Evolutionary conservation across 64 coral and sea anemone genomes (phyloP).

Genomic region (Porites lutea): DNA sequence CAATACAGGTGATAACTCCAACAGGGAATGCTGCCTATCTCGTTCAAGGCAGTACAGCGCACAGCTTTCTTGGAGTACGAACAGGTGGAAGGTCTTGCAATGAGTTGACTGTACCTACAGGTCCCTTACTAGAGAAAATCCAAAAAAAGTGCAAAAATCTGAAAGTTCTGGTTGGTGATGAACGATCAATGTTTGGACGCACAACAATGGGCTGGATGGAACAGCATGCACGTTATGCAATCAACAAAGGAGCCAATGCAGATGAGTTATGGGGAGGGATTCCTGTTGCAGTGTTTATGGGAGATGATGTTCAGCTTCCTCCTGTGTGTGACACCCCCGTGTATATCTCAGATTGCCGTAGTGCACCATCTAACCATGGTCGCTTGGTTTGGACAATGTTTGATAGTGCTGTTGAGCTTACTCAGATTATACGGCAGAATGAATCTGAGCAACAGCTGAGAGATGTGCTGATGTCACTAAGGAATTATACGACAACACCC

Average conservation of each 20-base stretch:
- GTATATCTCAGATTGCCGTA: conserved; percentile 22
- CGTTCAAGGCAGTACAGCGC: not conserved
- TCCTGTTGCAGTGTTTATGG: conserved; percentile 33
- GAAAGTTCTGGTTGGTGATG: conserved; percentile 43
- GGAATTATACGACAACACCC: conserved; percentile 30
- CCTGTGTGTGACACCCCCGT: conserved; percentile 35
- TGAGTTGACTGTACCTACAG: conserved; percentile 33
- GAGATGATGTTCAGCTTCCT: conserved; percentile 54
- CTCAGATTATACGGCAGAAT: conserved; percentile 18
- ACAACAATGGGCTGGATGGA: conserved; percentile 58
- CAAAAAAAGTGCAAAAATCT: conserved; percentile 48
- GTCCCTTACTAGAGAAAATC: conserved; percentile 25
- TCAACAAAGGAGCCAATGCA: conserved; percentile 20
- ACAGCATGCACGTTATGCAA: conserved; percentile 34
- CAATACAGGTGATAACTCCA: conserved; percentile 36
- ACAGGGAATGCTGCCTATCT: conserved; percentile 58
- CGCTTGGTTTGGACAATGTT: conserved; percentile 42
- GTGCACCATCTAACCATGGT: conserved; percentile 55
- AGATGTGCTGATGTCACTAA: conserved; percentile 26
- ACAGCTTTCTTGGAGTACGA: conserved; percentile 42
- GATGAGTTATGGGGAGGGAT: conserved; percentile 43
- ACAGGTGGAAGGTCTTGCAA: conserved; percentile 38
- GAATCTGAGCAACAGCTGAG: conserved; percentile 42
- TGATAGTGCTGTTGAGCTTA: conserved; percentile 35
- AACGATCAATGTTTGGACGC: conserved; percentile 45